A percentile compares a stretch with the other conserved stretches of the same genome.
Conservation (phyloP, 2,113 vertebrate species). For the Sterna hirundo region DNA sequence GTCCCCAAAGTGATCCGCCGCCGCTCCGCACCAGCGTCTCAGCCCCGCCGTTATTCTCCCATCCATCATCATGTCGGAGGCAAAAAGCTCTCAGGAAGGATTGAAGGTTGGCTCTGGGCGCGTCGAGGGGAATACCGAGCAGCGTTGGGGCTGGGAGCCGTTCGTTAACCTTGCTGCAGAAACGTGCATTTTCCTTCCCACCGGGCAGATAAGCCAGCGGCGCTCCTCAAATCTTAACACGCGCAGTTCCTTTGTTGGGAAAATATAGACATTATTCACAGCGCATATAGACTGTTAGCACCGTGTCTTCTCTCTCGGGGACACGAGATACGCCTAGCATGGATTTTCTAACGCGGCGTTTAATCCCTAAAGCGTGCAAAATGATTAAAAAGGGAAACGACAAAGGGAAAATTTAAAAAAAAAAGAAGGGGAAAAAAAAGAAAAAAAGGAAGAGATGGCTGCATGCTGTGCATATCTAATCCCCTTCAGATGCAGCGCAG, state of each 20-base stretch:
- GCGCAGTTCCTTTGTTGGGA: no score
- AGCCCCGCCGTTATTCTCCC: not conserved
- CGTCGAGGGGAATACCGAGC: not conserved
- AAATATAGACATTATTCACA: not conserved
- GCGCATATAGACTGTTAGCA: accelerated
- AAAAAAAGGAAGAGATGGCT: not conserved
- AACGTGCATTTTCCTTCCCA: not conserved
- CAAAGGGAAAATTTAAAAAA: not conserved
- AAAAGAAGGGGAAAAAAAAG: no score
- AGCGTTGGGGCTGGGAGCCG: not conserved
- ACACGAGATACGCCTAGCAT: accelerated
- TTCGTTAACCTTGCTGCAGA: not conserved
- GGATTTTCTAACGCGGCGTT: not conserved
- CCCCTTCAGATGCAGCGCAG: accelerated
- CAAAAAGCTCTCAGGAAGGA: not conserved
- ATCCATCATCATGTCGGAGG: not conserved
- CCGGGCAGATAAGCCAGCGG: not conserved
- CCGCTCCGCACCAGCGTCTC: not conserved
- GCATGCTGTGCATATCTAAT: not conserved
- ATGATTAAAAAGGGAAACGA: not conserved
- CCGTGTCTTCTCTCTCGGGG: not conserved
- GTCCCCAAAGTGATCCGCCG: not conserved
- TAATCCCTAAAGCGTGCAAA: not conserved
- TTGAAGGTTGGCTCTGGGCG: not conserved
- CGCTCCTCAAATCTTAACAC: not conserved